Evolutionary conservation across 2,113 vertebrate species (phyloP).

Genomic region (Phalacrocorax aristotelis): DNA sequence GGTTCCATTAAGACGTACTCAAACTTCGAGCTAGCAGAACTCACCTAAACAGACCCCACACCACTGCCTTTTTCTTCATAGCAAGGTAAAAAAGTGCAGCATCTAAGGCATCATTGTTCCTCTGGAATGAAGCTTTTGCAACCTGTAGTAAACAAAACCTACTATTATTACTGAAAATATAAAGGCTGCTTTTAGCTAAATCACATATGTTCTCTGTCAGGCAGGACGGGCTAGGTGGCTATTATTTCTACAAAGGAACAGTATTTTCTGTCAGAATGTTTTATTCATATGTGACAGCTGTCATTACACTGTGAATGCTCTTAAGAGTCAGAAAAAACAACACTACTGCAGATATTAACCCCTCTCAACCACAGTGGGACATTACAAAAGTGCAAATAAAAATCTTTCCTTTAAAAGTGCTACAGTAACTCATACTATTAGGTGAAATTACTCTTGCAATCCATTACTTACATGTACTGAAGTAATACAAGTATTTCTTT

Average conservation of each 20-base stretch:
- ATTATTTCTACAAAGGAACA: neutral
- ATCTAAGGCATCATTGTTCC: constrained; percentile 93
- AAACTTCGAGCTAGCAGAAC: neutral
- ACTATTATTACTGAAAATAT: neutral
- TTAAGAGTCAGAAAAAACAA: neutral
- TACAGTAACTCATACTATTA: neutral
- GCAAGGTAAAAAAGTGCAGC: constrained; percentile 96
- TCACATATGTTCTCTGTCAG: neutral
- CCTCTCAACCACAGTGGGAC: neutral
- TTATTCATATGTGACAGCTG: neutral
- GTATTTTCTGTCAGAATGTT: neutral
- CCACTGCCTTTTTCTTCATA: constrained; percentile 97
- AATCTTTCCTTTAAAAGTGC: neutral
- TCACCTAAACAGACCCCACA: constrained; percentile 98
- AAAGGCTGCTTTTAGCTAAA: neutral
- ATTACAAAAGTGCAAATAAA: neutral
- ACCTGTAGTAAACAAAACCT: constrained; percentile 69
- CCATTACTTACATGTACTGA: neutral
- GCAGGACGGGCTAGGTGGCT: neutral
- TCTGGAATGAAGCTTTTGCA: constrained; percentile 95
- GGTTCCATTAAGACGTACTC: neutral
- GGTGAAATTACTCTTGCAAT: neutral
- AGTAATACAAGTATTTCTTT: neutral
- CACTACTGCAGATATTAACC: neutral
- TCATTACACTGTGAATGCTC: neutral